Conservation (phyloP, 2,888 invertebrate genomes). For the Platycheirus rosarum region DNA sequence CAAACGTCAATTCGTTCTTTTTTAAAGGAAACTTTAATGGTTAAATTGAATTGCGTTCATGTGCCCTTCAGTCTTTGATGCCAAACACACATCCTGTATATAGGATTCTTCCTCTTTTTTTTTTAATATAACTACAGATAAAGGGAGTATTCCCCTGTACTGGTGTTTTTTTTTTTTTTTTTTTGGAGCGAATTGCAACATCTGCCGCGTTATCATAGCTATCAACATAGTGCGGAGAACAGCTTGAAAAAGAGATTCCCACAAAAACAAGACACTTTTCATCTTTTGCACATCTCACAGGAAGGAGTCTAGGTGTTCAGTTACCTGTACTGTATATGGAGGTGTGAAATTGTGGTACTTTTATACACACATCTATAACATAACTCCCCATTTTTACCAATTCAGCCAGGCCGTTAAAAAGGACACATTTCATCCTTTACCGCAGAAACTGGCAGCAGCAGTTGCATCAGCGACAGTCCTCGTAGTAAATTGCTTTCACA, state of each 20-base stretch:
- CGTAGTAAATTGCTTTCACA: slow-evolving; percentile 73
- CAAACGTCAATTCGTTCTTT: slow-evolving; percentile 16
- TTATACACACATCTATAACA: background rate
- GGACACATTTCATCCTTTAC: slow-evolving; percentile 46
- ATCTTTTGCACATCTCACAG: slow-evolving; percentile 61
- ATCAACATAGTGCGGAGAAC: slow-evolving; percentile 36
- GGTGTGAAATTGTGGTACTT: slow-evolving; percentile 60
- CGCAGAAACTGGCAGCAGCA: slow-evolving; percentile 55
- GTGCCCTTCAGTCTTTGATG: slow-evolving; percentile 47
- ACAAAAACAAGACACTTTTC: slow-evolving; percentile 32
- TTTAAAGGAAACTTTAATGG: slow-evolving; percentile 45
- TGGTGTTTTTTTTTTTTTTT: slow-evolving; percentile 3
- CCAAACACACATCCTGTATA: slow-evolving; percentile 18
- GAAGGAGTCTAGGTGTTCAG: slow-evolving; percentile 1
- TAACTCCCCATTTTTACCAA: slow-evolving; percentile 29
- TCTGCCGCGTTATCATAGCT: slow-evolving; percentile 55
- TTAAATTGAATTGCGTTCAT: slow-evolving; percentile 68
- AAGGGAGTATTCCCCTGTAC: slow-evolving; percentile 4
- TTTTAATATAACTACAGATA: slow-evolving; percentile 8
- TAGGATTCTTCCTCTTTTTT: no score
- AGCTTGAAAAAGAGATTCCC: slow-evolving; percentile 13
- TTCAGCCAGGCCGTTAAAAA: slow-evolving; percentile 39
- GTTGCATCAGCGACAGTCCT: slow-evolving; percentile 56
- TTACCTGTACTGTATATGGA: slow-evolving; percentile 7
- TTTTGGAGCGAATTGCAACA: slow-evolving; percentile 48